Percentiles rank a stretch among this genome's conserved stretches.
Conservation (phyloP, 1,140 invertebrate species). For the Drosophila sturtevanti region DNA sequence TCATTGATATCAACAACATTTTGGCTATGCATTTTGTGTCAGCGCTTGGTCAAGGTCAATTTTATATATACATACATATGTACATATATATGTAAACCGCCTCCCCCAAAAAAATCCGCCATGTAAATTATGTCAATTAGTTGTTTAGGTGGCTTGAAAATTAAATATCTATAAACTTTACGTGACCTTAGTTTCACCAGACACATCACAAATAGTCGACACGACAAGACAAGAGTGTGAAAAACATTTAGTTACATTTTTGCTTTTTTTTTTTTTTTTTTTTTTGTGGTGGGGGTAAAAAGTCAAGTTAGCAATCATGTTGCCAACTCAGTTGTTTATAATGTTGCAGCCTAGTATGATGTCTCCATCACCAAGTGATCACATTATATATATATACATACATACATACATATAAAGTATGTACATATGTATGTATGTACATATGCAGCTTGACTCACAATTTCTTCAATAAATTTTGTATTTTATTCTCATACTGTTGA, state of each 20-base stretch:
- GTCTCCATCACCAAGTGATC: not conserved
- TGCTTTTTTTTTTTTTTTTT: not conserved
- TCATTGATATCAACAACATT: not conserved
- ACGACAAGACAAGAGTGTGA: conserved; percentile 36
- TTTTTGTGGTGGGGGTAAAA: not conserved
- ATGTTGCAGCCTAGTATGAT: not conserved
- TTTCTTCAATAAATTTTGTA: conserved; percentile 12
- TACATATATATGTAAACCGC: not conserved
- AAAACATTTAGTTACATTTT: not conserved
- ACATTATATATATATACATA: not conserved
- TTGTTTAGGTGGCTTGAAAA: conserved; percentile 14
- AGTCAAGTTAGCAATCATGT: not conserved
- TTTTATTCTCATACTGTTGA: not conserved
- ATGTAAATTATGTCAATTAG: conserved; percentile 60
- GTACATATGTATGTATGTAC: no score
- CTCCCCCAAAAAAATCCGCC: conserved; percentile 6
- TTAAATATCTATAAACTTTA: conserved; percentile 37
- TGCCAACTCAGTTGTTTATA: not conserved
- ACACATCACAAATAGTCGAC: no score
- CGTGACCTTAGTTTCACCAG: conserved; percentile 38
- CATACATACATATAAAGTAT: no score
- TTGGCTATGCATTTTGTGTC: conserved; percentile 25
- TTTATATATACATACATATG: conserved; percentile 11
- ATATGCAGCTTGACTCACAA: conserved; percentile 23
- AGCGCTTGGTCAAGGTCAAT: conserved; percentile 39